A percentile compares a stretch with the other conserved stretches of the same genome.
Conservation (phyloP, 2,888 invertebrate species). For the Macaria notata region DNA sequence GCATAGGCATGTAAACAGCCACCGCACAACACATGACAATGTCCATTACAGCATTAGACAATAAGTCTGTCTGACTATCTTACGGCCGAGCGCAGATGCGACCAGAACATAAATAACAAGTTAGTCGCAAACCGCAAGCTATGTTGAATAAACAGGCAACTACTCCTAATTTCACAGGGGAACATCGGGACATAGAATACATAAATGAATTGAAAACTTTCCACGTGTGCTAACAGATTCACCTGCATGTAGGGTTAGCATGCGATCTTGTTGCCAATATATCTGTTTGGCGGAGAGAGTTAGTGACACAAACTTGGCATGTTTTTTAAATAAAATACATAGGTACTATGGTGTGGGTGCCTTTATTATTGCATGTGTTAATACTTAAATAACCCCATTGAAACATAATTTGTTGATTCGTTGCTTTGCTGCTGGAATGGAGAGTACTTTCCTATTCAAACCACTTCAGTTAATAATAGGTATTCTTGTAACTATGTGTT, state of each 20-base stretch:
- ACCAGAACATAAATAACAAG: constrained; percentile 16
- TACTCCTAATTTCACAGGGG: constrained; percentile 25
- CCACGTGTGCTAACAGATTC: constrained; percentile 42
- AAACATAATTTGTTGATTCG: too few species aligned
- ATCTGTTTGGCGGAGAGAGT: too few species aligned
- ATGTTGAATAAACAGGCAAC: constrained; percentile 28
- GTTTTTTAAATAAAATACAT: too few species aligned
- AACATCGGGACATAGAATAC: constrained; percentile 34
- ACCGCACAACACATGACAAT: neutral
- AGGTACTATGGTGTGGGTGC: too few species aligned
- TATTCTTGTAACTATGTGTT: too few species aligned
- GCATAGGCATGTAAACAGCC: neutral
- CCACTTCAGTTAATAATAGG: too few species aligned
- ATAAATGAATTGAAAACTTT: constrained; percentile 34
- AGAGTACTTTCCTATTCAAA: too few species aligned
- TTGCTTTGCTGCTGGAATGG: too few species aligned
- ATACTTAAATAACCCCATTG: too few species aligned
- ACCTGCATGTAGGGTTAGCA: constrained; percentile 29
- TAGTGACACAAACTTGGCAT: too few species aligned
- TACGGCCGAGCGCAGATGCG: constrained; percentile 10
- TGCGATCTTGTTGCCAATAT: too few species aligned
- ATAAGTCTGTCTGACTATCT: constrained; percentile 8
- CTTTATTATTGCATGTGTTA: too few species aligned
- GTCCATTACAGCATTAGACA: neutral
- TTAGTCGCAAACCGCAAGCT: constrained; percentile 19